These are phyloP conservation scores for Crambe crambe DNA, from an alignment of 37 sponge, comb jelly and placozoan species.

Conservation along the genomic window DNA sequence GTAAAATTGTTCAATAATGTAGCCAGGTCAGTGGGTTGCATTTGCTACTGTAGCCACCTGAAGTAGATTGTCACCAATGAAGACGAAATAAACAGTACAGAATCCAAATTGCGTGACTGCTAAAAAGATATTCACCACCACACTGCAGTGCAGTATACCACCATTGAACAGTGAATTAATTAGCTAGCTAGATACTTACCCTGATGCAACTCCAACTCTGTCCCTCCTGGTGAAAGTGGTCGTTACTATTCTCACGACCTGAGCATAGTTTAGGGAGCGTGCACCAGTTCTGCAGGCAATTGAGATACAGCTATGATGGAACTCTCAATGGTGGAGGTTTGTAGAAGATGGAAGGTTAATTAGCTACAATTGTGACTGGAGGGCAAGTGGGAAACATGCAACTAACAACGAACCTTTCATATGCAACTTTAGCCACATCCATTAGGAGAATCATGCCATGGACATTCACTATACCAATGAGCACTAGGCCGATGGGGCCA, in stretches of 20 bases:
- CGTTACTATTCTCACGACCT: conserved; percentile 65
- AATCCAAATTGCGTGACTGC: conserved; percentile 93
- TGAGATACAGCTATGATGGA: too few relatives aligned
- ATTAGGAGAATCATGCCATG: conserved; percentile 84
- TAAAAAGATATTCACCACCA: conserved; percentile 77
- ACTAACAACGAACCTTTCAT: neutral
- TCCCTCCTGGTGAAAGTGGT: neutral
- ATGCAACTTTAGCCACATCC: neutral
- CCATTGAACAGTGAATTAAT: neutral
- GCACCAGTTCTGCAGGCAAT: conserved; percentile 28
- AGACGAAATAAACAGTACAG: conserved; percentile 83
- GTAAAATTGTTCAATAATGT: neutral
- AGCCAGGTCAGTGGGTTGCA: neutral
- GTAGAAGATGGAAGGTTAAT: neutral
- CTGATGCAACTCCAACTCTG: neutral
- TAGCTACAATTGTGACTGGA: neutral
- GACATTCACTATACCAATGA: conserved; percentile 66
- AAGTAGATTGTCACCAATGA: conserved; percentile 69
- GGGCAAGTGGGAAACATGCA: too few relatives aligned
- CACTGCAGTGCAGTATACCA: conserved; percentile 21
- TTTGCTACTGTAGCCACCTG: conserved; percentile 26
- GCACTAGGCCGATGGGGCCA: conserved; percentile 36
- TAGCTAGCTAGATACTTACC: neutral
- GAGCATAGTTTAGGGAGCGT: conserved; percentile 66
- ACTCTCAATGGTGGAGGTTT: neutral